phyloP scores from a whole-genome alignment of 2,113 vertebrate genomes.

The Aspidoscelis tigris region DNA sequence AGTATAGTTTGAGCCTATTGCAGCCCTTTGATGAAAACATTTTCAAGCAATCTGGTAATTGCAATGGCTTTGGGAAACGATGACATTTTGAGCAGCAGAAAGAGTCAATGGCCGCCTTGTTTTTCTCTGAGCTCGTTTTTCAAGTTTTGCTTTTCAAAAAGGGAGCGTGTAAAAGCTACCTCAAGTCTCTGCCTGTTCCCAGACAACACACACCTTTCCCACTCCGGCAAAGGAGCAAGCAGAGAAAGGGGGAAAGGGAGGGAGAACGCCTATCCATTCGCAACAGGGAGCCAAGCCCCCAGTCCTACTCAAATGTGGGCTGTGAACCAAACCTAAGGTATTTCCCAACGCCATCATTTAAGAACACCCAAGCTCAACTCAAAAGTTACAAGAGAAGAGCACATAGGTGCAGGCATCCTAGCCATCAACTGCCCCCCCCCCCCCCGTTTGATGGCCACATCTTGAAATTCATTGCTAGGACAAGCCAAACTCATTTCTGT shows the following conservation, averaged over 20 bases:
- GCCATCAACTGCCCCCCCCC: neutral
- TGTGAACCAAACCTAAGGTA: neutral
- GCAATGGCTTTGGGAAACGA: neutral
- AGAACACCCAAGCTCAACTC: neutral
- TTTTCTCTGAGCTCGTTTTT: conserved; percentile 3
- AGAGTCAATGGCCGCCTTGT: neutral
- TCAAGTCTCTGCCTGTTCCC: neutral
- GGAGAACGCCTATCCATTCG: neutral
- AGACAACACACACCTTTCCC: conserved; percentile 6
- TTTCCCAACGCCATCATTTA: neutral
- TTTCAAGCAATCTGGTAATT: neutral
- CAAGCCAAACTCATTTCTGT: neutral
- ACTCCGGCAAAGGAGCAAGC: neutral
- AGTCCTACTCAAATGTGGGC: fast-evolving
- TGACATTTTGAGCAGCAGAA: neutral
- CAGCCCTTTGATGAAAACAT: neutral
- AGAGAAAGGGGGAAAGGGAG: too few species aligned
- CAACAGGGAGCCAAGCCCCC: neutral
- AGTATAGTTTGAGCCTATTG: neutral
- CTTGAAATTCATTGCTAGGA: neutral
- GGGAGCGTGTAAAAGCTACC: neutral
- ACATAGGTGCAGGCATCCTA: neutral
- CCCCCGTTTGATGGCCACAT: neutral
- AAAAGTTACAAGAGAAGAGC: neutral
- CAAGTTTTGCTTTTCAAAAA: neutral